Evolutionary conservation across 2,113 vertebrate species (phyloP), one percentile per base, ranked within the genome.

Genomic region (Menidia beryllina): DNA sequence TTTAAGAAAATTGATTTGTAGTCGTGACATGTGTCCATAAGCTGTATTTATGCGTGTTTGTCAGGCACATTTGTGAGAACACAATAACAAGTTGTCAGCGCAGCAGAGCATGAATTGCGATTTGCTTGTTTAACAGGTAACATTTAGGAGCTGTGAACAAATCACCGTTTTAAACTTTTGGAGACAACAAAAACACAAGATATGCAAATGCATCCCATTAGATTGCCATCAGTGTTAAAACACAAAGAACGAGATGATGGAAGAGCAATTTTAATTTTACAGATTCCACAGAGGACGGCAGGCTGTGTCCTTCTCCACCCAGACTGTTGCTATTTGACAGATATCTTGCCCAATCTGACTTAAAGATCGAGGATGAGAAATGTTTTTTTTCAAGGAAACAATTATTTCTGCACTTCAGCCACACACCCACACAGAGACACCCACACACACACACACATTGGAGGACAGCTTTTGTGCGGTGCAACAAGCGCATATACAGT

Each of bases 91-190:
- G 60, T 64, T 67, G 53, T 63, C 20, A n/a, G 34, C 30, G 51
- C 25, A 67, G 58, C 59, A 25, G 60, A 63, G 69, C 72, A 38
- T 41, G 58, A 57, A 49, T 49, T 26, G 17, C n/a, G 73, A 34
- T 68, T 65, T 48, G 61, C 65, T 24, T 70, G 19, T 72, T 72
- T 79, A 79, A 66, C 77, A 72, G 71, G 64, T 57, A 74, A 59
- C 38, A 68, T 75, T 81, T 59, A 75, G 63, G 68, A 77, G 48
- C 71, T 53, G 57, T 51, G 50, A 79, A 58, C 21, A 69, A 74
- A 69, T 81, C 25, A 38, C 45, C 47, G 7, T n/a, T 80, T 70
- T 73, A 71, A 60, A 63, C 59, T 61, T 56, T 55, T 36, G 72
- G 50, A 73, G 57, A 76, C 49, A 73, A 78, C 11, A 61, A 43